Evolutionary conservation across 2,797 vertebrate species (phyloP), one percentile per base, ranked within the genome.

Genomic region (Glossophaga mutica): DNA sequence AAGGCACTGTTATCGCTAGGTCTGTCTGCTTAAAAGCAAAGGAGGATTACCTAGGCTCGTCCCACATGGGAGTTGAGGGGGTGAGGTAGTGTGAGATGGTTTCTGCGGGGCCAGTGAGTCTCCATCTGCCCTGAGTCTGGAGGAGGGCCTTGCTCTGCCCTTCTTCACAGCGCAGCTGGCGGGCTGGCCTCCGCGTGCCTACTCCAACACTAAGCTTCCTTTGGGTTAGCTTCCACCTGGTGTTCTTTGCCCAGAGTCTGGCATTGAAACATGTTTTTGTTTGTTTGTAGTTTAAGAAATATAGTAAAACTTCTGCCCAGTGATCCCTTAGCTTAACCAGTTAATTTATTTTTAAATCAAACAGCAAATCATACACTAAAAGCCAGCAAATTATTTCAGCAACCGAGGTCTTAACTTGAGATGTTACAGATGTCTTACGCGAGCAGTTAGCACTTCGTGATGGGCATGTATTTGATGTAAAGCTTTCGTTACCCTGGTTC

Each of bases 341-440:
- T 52, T 79, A 62, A 95, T 84, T 86, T 73, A 55, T 87, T 93
- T 95, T 93, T 74, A 77, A 93, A 87, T 85, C 62, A 52, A 96
- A 85, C 15, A 87, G 83, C 71, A 93, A 91, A 81, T 91, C 68
- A 39, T 87, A 88, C 55, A 67, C 52, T 77, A 82, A 93, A 96
- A 68, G 48, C 52, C 62, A 87, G 77, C 42, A 93, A 93, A 76
- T 86, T 90, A 84, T 90, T 90, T 95, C 84, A 94, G 92, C 92
- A 96, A 74, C 21, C 18, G 15, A 50, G 32, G 37, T 42, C 77
- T 91, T 88, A 52, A 50, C 89, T 87, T 96, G 95, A 97, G 87
- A 92, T 78, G 87, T 44, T 87, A 86, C 93, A 87, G 71, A 85
- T 90, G 76, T 90, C 65, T 81, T 81, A 6, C 52, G 16, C 0